Evolutionary conservation across 1,140 invertebrate genomes (phyloP).

Genomic region (Drosophila carrolli): DNA sequence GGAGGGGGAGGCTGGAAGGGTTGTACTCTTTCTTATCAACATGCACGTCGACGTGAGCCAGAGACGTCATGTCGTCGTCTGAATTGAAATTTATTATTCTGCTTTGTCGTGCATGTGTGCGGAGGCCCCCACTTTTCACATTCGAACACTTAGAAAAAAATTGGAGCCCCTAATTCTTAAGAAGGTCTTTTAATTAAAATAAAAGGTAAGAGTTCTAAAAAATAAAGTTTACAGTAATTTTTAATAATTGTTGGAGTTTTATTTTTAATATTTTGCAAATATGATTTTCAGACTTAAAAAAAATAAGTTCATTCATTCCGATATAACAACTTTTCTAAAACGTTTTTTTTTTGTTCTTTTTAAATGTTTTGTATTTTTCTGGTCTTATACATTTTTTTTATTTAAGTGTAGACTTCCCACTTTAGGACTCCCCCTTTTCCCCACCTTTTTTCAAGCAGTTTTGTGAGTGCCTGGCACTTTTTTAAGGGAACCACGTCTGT

Average conservation of each 20-base stretch:
- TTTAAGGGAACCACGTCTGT: constrained; percentile 24
- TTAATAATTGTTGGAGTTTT: too few relatives aligned
- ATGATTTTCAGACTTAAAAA: too few relatives aligned
- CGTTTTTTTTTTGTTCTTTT: too few relatives aligned
- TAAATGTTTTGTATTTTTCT: neutral
- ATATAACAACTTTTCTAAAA: too few relatives aligned
- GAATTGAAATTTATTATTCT: constrained; percentile 83
- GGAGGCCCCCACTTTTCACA: constrained; percentile 1
- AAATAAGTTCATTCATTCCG: too few relatives aligned
- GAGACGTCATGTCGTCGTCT: constrained; percentile 68
- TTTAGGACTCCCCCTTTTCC: neutral
- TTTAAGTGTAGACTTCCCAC: neutral
- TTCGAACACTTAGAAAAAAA: neutral
- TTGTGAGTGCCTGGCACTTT: constrained; percentile 51
- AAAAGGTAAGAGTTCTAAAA: too few relatives aligned
- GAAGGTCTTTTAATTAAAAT: too few relatives aligned
- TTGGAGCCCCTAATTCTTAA: too few relatives aligned
- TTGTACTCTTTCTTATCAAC: constrained; percentile 68
- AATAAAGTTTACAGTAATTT: too few relatives aligned
- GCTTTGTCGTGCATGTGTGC: constrained; percentile 74
- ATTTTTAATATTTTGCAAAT: too few relatives aligned
- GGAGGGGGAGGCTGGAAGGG: constrained; percentile 27
- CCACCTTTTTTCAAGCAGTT: constrained; percentile 16
- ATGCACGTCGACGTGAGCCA: constrained; percentile 56
- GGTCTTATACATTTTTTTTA: neutral